phyloP scores from a whole-genome alignment of 2,888 invertebrate species.

The Aspidiotus rigidus region DNA sequence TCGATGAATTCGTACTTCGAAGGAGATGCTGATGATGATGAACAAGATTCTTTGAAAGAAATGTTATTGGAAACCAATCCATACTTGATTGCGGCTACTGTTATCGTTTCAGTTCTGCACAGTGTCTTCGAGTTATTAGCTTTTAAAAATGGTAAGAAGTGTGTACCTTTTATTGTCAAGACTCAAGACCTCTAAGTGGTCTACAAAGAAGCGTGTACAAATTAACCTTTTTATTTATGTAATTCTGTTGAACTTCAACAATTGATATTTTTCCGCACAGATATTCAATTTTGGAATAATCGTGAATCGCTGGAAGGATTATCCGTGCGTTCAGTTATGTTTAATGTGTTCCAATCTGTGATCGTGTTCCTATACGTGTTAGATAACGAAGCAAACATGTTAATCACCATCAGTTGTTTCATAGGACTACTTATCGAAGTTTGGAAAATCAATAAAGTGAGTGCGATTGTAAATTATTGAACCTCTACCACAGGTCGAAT shows the following conservation, averaged over 20 bases:
- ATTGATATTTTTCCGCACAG: constrained; percentile 43
- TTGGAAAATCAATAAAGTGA: constrained; percentile 95
- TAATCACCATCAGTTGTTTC: constrained; percentile 88
- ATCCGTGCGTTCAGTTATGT: constrained; percentile 95
- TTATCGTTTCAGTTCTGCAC: constrained; percentile 86
- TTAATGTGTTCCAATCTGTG: constrained; percentile 93
- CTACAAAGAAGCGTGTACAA: too few species aligned
- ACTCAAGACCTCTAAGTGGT: background rate
- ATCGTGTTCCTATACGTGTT: constrained; percentile 92
- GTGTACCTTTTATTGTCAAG: background rate
- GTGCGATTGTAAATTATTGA: background rate
- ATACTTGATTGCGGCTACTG: constrained; percentile 81
- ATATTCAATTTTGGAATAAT: constrained; percentile 99
- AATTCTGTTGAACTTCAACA: background rate
- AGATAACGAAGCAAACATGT: constrained; percentile 96
- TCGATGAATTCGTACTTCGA: constrained; percentile 54
- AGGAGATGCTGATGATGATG: constrained; percentile 63
- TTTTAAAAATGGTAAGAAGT: constrained; percentile 81
- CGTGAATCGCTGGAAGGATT: constrained; percentile 92
- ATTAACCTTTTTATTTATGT: background rate
- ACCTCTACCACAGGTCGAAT: background rate
- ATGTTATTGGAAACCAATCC: constrained; percentile 94
- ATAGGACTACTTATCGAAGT: constrained; percentile 91
- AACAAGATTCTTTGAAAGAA: constrained; percentile 85
- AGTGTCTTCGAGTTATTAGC: constrained; percentile 96